Percentiles rank a stretch among this genome's conserved stretches.
These are phyloP conservation scores for Lontra canadensis DNA, from an alignment of 2,113 vertebrate species.

Conservation along the genomic window DNA sequence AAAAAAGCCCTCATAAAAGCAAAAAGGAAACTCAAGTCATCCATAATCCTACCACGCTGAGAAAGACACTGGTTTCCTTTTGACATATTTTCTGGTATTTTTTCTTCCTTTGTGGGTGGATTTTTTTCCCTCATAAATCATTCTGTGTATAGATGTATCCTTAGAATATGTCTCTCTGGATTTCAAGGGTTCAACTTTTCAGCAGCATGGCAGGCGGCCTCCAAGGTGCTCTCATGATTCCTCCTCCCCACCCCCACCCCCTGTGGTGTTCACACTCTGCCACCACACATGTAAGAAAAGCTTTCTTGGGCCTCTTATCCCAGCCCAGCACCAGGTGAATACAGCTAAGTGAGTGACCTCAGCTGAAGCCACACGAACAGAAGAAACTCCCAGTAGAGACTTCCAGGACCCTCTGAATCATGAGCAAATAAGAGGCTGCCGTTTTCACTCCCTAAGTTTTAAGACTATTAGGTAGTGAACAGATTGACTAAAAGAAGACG, in stretches of 20 bases:
- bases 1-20: too few relatives aligned
- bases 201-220: background rate
- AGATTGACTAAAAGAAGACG: background rate
- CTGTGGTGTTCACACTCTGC: background rate
- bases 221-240: background rate
- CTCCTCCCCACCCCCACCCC: too few relatives aligned
- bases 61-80: background rate
- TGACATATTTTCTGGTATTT: background rate
- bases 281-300: background rate
- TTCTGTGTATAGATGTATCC: background rate
- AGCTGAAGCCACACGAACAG: background rate
- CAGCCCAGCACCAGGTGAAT: background rate
- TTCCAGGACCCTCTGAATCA: background rate
- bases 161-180: background rate
- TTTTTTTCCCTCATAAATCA: background rate
- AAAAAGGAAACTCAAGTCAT: background rate
- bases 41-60: background rate
- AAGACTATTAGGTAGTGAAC: background rate
- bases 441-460: background rate
- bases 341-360: background rate
- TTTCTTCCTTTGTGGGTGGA: background rate
- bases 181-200: background rate
- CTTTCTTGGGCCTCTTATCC: background rate
- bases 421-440: background rate
- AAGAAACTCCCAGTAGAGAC: background rate